Conservation (phyloP, 1,140 invertebrate genomes). For the Matsumurasca onukii region DNA sequence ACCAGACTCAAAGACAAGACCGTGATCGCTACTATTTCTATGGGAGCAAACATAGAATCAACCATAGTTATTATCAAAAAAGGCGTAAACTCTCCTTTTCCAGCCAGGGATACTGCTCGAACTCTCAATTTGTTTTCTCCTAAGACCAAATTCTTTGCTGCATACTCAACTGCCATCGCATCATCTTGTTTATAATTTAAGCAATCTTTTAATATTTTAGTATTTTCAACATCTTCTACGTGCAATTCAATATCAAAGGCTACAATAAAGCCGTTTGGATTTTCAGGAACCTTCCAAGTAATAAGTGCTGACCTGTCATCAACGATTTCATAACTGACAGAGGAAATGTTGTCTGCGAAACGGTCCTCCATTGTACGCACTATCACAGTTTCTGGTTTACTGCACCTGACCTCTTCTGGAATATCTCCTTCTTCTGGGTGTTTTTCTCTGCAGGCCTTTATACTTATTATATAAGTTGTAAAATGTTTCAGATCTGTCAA, state of each 20-base stretch:
- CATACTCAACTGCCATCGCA: slow-evolving; percentile 5
- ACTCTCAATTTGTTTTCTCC: slow-evolving; percentile 36
- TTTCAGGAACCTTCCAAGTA: slow-evolving; percentile 52
- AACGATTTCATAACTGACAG: background rate
- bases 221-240: slow-evolving; percentile 29
- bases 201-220: slow-evolving; percentile 44
- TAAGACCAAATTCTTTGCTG: slow-evolving; percentile 13
- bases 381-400: slow-evolving; percentile 36
- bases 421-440: slow-evolving; percentile 39
- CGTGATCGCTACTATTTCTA: slow-evolving; percentile 8
- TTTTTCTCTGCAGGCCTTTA: slow-evolving; percentile 69
- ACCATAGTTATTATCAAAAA: too few relatives aligned
- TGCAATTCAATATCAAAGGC: slow-evolving; percentile 69
- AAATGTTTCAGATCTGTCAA: slow-evolving; percentile 68
- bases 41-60: too few relatives aligned
- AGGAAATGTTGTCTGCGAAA: slow-evolving; percentile 36
- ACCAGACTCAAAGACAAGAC: slow-evolving; percentile 28
- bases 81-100: slow-evolving; percentile 37
- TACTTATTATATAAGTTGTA: slow-evolving; percentile 64
- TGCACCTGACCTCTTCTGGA: slow-evolving; percentile 32
- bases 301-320: slow-evolving; percentile 38
- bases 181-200: slow-evolving; percentile 26
- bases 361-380: slow-evolving; percentile 33
- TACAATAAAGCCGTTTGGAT: slow-evolving; percentile 83
- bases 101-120: slow-evolving; percentile 39